Percentiles rank a stretch among this genome's conserved stretches.
Conservation (phyloP, 2,888 invertebrate genomes). For the Beris morrisii region DNA sequence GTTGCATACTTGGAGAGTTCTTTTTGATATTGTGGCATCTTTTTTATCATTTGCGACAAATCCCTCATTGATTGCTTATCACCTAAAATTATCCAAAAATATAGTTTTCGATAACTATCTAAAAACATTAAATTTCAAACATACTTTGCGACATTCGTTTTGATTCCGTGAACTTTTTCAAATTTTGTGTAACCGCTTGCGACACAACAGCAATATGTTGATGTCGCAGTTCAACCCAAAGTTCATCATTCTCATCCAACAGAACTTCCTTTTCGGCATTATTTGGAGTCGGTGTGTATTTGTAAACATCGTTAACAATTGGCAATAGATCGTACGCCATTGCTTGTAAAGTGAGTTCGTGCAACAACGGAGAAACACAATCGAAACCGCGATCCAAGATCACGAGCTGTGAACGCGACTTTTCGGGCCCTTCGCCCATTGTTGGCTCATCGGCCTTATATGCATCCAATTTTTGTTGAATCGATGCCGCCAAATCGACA, state of each 20-base stretch:
- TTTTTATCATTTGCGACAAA: conserved; percentile 98
- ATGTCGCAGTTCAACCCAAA: conserved; percentile 97
- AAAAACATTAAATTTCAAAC: background rate
- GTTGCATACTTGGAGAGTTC: conserved; percentile 98
- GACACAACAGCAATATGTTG: conserved; percentile 99
- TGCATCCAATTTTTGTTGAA: conserved; percentile 98
- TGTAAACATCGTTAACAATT: conserved; percentile 99
- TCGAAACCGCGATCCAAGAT: conserved; percentile 98
- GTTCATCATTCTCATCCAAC: conserved; percentile 97
- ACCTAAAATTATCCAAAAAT: conserved; percentile 1
- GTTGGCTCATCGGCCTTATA: conserved; percentile 99
- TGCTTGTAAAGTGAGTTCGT: conserved; percentile 97
- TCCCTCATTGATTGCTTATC: conserved; percentile 97
- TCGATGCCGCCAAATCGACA: conserved; percentile 95
- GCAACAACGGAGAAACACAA: conserved; percentile 94
- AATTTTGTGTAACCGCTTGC: conserved; percentile 93
- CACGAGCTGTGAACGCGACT: conserved; percentile 91
- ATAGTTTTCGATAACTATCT: background rate
- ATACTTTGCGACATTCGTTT: conserved; percentile 72
- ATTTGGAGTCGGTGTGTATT: conserved; percentile 87
- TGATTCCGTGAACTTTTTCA: conserved; percentile 96
- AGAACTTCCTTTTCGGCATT: conserved; percentile 89
- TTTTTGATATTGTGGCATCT: conserved; percentile 99
- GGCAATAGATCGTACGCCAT: conserved; percentile 99
- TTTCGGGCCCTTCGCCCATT: conserved; percentile 99